phyloP scores from a whole-genome alignment of 2,888 invertebrate genomes.

The Pristionchus entomophagus region DNA sequence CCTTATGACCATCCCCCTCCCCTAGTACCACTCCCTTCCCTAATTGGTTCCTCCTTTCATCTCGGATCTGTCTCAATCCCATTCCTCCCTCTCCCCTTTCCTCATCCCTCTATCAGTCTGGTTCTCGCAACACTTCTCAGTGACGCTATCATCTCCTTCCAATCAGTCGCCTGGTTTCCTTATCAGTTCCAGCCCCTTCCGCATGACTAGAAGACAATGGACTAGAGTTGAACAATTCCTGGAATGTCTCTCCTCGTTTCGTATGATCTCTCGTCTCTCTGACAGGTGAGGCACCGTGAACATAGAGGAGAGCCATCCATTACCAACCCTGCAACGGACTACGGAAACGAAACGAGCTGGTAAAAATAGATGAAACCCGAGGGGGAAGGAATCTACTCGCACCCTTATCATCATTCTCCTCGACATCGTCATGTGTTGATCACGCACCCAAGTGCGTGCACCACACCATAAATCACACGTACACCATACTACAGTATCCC shows the following conservation, averaged over 20 bases:
- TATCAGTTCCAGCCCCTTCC: neutral
- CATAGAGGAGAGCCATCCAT: too few relatives aligned
- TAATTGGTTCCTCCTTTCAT: neutral
- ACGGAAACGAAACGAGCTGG: too few relatives aligned
- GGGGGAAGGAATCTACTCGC: too few relatives aligned
- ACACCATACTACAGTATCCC: neutral
- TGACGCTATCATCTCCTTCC: neutral
- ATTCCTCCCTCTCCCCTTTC: neutral
- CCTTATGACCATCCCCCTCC: neutral
- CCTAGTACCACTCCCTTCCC: neutral
- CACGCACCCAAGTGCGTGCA: neutral
- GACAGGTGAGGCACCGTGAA: too few relatives aligned
- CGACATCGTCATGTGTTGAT: neutral
- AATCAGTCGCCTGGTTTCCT: neutral
- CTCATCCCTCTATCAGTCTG: neutral
- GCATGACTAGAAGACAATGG: conserved; percentile 21
- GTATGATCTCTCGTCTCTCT: too few relatives aligned
- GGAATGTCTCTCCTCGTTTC: too few relatives aligned
- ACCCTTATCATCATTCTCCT: too few relatives aligned
- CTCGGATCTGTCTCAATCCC: neutral
- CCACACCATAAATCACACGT: too few relatives aligned
- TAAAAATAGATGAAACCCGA: too few relatives aligned
- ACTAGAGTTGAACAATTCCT: too few relatives aligned
- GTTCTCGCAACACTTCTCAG: neutral
- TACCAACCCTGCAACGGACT: too few relatives aligned